Base-by-base conservation (phyloP, 2,113 vertebrate species). In the Sisor rabdophorus region DNA sequence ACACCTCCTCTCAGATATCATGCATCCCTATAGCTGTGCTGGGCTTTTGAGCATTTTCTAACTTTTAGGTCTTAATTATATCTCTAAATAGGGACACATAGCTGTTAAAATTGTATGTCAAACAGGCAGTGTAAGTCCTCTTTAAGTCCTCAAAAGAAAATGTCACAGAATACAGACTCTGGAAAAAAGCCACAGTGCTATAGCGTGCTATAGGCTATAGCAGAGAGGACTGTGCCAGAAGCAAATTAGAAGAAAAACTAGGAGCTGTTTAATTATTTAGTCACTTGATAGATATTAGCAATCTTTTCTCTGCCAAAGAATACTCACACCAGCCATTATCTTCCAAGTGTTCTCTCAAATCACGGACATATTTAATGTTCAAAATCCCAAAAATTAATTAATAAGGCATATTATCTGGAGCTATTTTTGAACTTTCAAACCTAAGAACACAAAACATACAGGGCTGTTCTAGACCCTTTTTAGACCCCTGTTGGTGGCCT, bases 181-280 rank as follows among this genome's bases (percentile, higher is more conserved):
- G 44, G 17, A 26, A 22, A 68, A 58, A 44, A 58, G 13, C 22
- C n/a, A 68, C 22, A 26, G 44, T 48, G 48, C 9, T 68, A 68
- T 68, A 24, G 22, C 24, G 48, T 50, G 47, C 59, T 26, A 44
- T 47, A 72, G 12, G 70, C 2, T 9, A 26, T 44, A 64, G 19
- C 53, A 32, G 60, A 59, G 48, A 11, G 65, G 71, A 59, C 50
- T 20, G 64, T 68, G 64, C 64, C 22, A 50, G 44, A 15, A 24
- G 63, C 63, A 22, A 52, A 65, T 59, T 52, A 12, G 56, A 76
- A 71, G 79, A 68, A 60, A 74, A 82, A 80, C 59, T 50, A 73
- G 71, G 74, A 77, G 74, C 44, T 67, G 47, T 53, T 85, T 67
- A 81, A 85, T 82, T 65, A 81, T 84, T 84, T 77, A 84, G 48